Conservation (phyloP, 2,888 invertebrate genomes). For the Ornithoptera priamus region DNA sequence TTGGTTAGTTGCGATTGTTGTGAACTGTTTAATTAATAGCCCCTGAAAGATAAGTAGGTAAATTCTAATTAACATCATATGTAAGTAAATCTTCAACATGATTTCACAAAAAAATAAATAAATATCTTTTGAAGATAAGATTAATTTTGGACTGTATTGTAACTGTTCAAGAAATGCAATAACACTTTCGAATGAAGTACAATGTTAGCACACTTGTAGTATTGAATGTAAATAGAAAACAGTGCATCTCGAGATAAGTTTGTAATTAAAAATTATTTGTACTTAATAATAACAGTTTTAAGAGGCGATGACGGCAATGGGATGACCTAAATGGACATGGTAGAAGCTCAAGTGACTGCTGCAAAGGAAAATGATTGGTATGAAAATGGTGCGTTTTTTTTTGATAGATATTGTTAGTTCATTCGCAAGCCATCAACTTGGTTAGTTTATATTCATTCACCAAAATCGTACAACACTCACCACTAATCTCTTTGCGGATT, state of each 20-base stretch:
- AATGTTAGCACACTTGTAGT: conserved; percentile 27
- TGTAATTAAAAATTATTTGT: conserved; percentile 1
- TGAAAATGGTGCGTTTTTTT: conserved; percentile 17
- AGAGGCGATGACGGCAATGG: conserved; percentile 28
- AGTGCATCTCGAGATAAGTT: conserved; percentile 17
- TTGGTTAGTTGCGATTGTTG: conserved; percentile 68
- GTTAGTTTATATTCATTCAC: conserved; percentile 67
- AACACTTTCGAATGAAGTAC: not conserved
- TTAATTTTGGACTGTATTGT: conserved; percentile 5
- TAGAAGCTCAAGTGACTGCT: conserved; percentile 28
- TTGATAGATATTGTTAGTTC: conserved; percentile 41
- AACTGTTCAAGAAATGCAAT: conserved; percentile 14
- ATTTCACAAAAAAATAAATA: not conserved
- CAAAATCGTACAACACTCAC: conserved; percentile 77
- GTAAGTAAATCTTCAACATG: not conserved
- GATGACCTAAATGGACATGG: conserved; percentile 27
- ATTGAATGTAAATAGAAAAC: conserved; percentile 22
- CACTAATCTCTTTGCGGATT: conserved; percentile 74
- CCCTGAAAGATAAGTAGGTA: conserved; percentile 58
- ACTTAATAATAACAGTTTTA: conserved; percentile 24
- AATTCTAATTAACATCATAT: not conserved
- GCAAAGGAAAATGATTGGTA: conserved; percentile 26
- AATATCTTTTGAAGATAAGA: conserved; percentile 6
- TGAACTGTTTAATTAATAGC: conserved; percentile 74
- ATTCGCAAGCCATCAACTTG: conserved; percentile 47